Evolutionary conservation across 2,888 invertebrate genomes (phyloP), one percentile per base, ranked within the genome.

Genomic region (Amphipyra berbera): DNA sequence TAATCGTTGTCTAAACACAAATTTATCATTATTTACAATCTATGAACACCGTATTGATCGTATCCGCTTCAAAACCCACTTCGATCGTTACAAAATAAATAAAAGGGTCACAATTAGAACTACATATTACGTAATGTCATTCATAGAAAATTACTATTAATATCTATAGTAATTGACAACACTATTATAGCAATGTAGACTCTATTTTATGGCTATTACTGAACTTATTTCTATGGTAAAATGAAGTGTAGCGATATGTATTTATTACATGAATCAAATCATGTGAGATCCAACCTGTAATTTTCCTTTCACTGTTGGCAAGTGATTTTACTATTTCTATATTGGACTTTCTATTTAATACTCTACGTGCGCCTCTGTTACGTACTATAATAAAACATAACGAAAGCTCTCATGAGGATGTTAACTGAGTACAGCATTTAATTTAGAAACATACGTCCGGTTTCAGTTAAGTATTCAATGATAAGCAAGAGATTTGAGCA

Each of bases 331-430:
- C 83, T 85, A 88, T 88, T 89, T 91, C 88, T 88, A 90, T 88
- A 90, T 88, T 85, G 68, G 49, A 91, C 93, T 93, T 92, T 93
- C 92, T 91, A 91, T 90, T 90, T 89, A 89, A 90, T 90, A 89
- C 83, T 81, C 79, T 86, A 88, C 88, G 85, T 87, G 87, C 65
- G 76, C 60, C 64, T 70, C 72, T 73, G 87, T 88, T 91, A 87
- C 86, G 85, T 86, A 82, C 82, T 67, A 68, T 80, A 76, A 85
- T 84, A 73, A 79, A 76, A 68, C 80, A 71, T 40, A 63, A 48
- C 54, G 61, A 69, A 71, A 62, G 61, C 35, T 45, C 13, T 21
- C 54, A 61, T 47, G 46, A 52, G 35, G 40, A 44, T 13, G 15
- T 13, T 37, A 9, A 8, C 15, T 52, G 33, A 55, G 45, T 7